Percentiles rank a stretch among this genome's conserved stretches.
phyloP scores from a whole-genome alignment of 2,888 invertebrate genomes.

The Oligia fasciuncula region DNA sequence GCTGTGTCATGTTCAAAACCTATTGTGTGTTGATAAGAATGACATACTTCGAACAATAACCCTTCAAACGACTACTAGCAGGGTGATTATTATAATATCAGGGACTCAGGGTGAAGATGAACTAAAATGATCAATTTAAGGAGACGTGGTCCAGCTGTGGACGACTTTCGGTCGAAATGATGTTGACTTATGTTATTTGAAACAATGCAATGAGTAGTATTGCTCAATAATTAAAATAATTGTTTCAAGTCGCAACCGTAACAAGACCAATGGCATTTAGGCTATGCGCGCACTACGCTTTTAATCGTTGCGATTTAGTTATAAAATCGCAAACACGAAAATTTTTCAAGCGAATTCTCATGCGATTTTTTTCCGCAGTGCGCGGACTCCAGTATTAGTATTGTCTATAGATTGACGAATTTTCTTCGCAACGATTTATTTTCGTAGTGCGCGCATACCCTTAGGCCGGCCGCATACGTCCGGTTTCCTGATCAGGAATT shows the following conservation, averaged over 20 bases:
- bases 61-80: conserved; percentile 4
- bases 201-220: neutral
- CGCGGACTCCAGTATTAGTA: too few species aligned
- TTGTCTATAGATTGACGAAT: too few species aligned
- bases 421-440: too few species aligned
- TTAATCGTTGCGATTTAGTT: too few species aligned
- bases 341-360: too few species aligned
- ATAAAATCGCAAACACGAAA: too few species aligned
- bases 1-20: neutral
- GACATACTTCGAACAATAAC: neutral
- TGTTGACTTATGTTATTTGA: neutral
- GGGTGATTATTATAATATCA: neutral
- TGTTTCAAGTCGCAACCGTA: neutral
- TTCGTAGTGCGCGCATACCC: too few species aligned
- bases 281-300: too few species aligned
- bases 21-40: conserved; percentile 1
- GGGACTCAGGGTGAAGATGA: neutral
- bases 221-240: neutral
- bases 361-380: too few species aligned
- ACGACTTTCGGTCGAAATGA: neutral
- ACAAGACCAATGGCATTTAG: neutral
- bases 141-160: neutral
- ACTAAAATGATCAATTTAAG: neutral
- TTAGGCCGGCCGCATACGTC: too few species aligned
- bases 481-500: too few species aligned